These are phyloP conservation scores for Centruroides sculpturatus DNA, from an alignment of 1,140 invertebrate species.

Conservation along the genomic window DNA sequence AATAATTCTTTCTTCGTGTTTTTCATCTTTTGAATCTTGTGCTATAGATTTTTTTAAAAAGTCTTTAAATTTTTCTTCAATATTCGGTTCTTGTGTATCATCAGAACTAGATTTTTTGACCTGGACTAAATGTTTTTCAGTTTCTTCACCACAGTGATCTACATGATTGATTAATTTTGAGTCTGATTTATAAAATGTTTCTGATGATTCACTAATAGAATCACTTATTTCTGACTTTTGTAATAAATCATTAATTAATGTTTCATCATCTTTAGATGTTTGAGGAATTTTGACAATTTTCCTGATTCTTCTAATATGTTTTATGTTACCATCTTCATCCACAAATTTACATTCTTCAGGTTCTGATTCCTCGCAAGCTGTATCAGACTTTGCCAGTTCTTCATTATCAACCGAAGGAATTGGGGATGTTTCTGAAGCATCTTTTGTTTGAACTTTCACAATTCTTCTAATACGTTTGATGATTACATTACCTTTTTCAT, in stretches of 20 bases:
- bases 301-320: slow-evolving; percentile 2
- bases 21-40: slow-evolving; percentile 6
- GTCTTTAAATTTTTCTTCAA: slow-evolving; percentile 15
- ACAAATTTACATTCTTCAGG: slow-evolving; percentile 6
- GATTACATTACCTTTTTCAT: slow-evolving; percentile 13
- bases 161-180: too few species aligned
- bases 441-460: too few species aligned
- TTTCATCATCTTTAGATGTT: neutral
- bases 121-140: neutral
- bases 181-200: neutral
- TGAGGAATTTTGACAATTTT: neutral
- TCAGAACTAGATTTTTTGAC: neutral
- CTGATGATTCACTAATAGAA: neutral
- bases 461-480: neutral
- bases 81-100: neutral
- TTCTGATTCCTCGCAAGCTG: neutral
- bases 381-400: too few species aligned
- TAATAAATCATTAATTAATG: neutral
- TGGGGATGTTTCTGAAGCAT: too few species aligned
- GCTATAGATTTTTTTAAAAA: slow-evolving; percentile 8
- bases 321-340: slow-evolving; percentile 10
- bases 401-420: too few species aligned
- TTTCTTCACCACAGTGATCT: too few species aligned
- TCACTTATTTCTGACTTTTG: neutral
- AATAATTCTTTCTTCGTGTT: slow-evolving; percentile 13